Conservation (phyloP, 2,888 invertebrate genomes). For the Orthosia gothica region DNA sequence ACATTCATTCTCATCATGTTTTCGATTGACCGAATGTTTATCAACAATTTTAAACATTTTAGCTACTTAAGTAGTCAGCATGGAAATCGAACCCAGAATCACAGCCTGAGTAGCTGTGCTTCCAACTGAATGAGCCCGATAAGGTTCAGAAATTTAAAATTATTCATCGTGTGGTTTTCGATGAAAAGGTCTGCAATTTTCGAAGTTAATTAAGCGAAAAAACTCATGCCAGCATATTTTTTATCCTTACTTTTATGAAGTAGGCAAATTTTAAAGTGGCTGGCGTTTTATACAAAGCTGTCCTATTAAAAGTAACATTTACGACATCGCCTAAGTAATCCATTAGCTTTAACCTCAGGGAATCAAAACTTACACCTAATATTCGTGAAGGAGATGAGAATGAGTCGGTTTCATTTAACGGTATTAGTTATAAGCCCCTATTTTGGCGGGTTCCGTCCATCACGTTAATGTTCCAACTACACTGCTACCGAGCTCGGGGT, state of each 20-base stretch:
- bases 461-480: slow-evolving; percentile 69
- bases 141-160: slow-evolving; percentile 38
- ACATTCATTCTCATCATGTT: neutral
- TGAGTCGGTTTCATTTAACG: slow-evolving; percentile 76
- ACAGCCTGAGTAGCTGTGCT: neutral
- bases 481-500: slow-evolving; percentile 65
- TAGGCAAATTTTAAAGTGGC: slow-evolving; percentile 14
- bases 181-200: slow-evolving; percentile 59
- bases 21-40: slow-evolving; percentile 7
- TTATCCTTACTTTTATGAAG: slow-evolving; percentile 23
- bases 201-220: slow-evolving; percentile 63
- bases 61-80: neutral
- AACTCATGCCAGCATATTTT: slow-evolving; percentile 56
- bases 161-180: slow-evolving; percentile 41
- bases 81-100: slow-evolving; percentile 10
- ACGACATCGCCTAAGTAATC: slow-evolving; percentile 25
- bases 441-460: slow-evolving; percentile 68
- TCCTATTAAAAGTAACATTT: too few relatives aligned
- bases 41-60: neutral
- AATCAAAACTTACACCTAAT: slow-evolving; percentile 47
- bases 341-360: slow-evolving; percentile 40
- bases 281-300: slow-evolving; percentile 20
- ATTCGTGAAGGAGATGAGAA: slow-evolving; percentile 65
- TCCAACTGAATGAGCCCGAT: slow-evolving; percentile 1
- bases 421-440: slow-evolving; percentile 74